These are phyloP conservation scores for Rhabdophis nuchalis DNA, from an alignment of 2,797 vertebrate species.

Conservation along the genomic window DNA sequence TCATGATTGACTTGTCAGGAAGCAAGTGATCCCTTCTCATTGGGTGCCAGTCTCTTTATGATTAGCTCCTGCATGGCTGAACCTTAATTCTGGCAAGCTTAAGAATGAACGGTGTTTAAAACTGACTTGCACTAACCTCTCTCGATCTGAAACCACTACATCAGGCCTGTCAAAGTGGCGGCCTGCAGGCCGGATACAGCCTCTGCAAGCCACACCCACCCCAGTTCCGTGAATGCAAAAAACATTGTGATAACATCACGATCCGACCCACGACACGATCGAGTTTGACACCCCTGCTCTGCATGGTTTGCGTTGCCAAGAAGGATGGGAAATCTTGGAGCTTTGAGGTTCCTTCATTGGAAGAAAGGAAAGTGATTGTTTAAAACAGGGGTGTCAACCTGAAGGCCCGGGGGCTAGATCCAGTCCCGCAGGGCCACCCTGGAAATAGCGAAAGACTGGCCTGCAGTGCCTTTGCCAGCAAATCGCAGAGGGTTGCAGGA, in stretches of 20 bases:
- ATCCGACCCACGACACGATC: fast-evolving
- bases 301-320: not conserved
- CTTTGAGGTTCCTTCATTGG: not conserved
- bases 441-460: too few relatives aligned
- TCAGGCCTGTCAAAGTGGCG: too few relatives aligned
- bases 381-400: not conserved
- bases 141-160: not conserved
- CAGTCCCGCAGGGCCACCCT: too few relatives aligned
- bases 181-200: too few relatives aligned
- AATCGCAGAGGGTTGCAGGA: too few relatives aligned
- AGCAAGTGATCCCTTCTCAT: conserved; percentile 44
- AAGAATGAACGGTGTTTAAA: not conserved
- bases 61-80: conserved; percentile 59
- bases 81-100: conserved; percentile 40
- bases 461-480: too few relatives aligned
- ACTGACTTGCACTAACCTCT: not conserved
- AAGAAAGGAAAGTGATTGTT: not conserved
- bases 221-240: too few relatives aligned
- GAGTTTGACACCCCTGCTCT: too few relatives aligned
- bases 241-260: too few relatives aligned
- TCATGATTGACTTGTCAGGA: conserved; percentile 41
- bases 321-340: not conserved
- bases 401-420: too few relatives aligned
- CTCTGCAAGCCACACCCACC: too few relatives aligned
- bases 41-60: conserved; percentile 57